Base-by-base conservation (phyloP, 2,797 vertebrate genomes). In the Halcyon smyrnensis region DNA sequence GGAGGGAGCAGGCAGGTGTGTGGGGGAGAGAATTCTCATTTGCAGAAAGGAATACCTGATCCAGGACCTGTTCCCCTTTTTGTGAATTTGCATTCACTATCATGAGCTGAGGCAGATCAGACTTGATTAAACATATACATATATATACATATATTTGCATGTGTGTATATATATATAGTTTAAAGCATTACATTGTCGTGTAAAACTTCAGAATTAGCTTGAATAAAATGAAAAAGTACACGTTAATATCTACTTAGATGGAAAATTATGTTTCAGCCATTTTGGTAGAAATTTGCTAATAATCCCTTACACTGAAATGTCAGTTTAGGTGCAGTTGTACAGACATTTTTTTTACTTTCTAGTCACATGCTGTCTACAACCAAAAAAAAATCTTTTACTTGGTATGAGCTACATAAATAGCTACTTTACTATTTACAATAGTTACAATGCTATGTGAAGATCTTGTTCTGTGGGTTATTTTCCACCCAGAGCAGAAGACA, bases 1-100 rank as follows among this genome's bases (percentile, higher is more conserved):
- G 7, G 5, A 2, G 24, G 16, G 9, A 65, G 43, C 36, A 69
- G 24, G 21, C 10, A 62, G 11, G 14, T 1, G 2, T 3, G 2
- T 46, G 7, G 8, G 12, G 19, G 16, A 76, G 59, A 80, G 20
- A 56, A 73, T 79, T 71, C 5, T 56, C 20, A 12, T 70, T 65
- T 86, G 13, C 43, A 63, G 28, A 36, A 8, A 70, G 53, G n/a
- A 88, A 39, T 69, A 63, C 43, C 30, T 59, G 17, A 73, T 82
- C 45, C 18, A 30, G 36, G 17, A 51, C 34, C 11, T 23, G 4
- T 50, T 67, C 8, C 65, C 19, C 15, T 21, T 65, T 87, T 39
- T 65, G 11, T 62, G 62, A 34, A 37, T 62, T 70, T 63, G 10
- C 19, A 45, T 46, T 74, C 41, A 23, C 20, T 84, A 14, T 37